Conservation (phyloP, 2,888 invertebrate genomes). For the Thelaira solivaga region DNA sequence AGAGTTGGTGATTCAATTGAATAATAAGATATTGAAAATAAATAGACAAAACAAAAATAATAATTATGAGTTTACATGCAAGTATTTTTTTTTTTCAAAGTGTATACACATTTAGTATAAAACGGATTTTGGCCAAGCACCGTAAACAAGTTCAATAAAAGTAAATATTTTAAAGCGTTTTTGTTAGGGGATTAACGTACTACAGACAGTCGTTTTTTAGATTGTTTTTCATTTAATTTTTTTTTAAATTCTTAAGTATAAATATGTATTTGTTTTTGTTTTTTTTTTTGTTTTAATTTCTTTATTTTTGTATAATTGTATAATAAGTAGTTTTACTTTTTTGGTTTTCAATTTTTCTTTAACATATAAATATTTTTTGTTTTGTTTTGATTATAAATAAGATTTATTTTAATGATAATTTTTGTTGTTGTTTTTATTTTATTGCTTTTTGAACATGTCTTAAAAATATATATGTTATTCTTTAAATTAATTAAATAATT, state of each 20-base stretch:
- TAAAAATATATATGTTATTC: conserved; percentile 69
- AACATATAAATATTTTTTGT: conserved; percentile 37
- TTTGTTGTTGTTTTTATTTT: conserved; percentile 73
- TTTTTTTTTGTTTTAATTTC: conserved; percentile 63
- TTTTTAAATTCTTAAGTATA: conserved; percentile 50
- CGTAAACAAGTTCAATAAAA: conserved; percentile 8
- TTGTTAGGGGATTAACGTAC: conserved; percentile 29
- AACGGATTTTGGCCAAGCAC: not conserved
- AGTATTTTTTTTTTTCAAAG: no score
- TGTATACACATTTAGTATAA: no score
- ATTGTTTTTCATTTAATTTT: conserved; percentile 57
- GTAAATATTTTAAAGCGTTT: conserved; percentile 30
- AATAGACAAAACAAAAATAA: no score
- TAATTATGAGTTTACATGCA: no score
- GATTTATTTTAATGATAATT: conserved; percentile 53
- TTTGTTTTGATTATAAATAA: conserved; percentile 46
- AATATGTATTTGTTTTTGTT: conserved; percentile 53
- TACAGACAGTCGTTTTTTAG: conserved; percentile 62
- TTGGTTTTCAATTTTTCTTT: conserved; percentile 61
- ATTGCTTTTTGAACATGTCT: conserved; percentile 77
- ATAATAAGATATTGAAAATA: no score
- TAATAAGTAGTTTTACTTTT: conserved; percentile 68
- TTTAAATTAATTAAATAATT: conserved; percentile 51
- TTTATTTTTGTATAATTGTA: conserved; percentile 65
- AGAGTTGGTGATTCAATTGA: no score